Base-by-base conservation (phyloP, 2,113 vertebrate species). In the Zapus hudsonius region DNA sequence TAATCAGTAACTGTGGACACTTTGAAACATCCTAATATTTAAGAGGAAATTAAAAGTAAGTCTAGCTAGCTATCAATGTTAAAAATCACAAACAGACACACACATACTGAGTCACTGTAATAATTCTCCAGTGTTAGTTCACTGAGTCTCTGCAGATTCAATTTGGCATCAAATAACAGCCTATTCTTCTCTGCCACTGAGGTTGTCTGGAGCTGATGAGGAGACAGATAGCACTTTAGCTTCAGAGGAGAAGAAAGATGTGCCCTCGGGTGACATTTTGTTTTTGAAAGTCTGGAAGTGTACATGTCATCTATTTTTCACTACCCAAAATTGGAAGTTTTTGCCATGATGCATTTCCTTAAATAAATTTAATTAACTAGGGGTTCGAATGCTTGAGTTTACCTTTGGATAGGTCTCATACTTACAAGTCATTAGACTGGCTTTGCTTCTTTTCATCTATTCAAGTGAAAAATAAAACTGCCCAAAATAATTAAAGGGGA, bases 31-130 rank as follows among this genome's bases (percentile, higher is more conserved):
- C 63, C 94, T 98, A 96, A 98, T 98, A 98, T 98, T 97, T 98
- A 97, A 95, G 94, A 98, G 98, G 98, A 98, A 98, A 98, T 98
- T 96, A 98, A 98, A 98, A 92, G 59, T 92, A 97, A 92, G 85
- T 94, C 95, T 92, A 94, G 94, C 93, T 79, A 92, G 74, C 80
- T 98, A 98, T 98, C 98, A 76, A 23, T 76, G 84, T 80, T 96
- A 95, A 96, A 96, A 89, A 98, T 98, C 97, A 97, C 81, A 96
- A 82, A 94, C 70, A 78, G 78, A 94, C 63, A 91, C 95, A 89
- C 97, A 96, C 83, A 92, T 94, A 96, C 79, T 96, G 96, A 95
- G 95, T 96, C 95, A 95, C 94, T 95, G 95, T 97, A 98, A 98
- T 98, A 97, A 98, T 85, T 94, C 80, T 95, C 76, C n/a, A 36